phyloP scores from a whole-genome alignment of 2,113 vertebrate genomes.

The Hippopotamus amphibius region DNA sequence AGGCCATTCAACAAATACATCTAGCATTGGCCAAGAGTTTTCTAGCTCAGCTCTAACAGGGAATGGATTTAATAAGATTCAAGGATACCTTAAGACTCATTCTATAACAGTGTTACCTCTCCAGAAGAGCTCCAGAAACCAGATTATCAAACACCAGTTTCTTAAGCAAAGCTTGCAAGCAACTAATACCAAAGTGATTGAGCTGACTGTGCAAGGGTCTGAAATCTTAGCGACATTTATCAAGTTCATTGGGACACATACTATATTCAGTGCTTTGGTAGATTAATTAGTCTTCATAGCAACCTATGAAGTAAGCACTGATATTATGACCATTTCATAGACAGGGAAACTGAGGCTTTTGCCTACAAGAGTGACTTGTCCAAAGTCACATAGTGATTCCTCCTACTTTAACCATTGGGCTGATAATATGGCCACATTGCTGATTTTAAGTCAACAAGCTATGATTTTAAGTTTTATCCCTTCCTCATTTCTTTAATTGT shows the following conservation, averaged over 20 bases:
- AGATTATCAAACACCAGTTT: constrained; percentile 8
- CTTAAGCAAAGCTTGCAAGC: constrained; percentile 33
- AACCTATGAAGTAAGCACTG: not conserved
- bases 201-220: not conserved
- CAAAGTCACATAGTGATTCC: not conserved
- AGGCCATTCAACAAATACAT: constrained; percentile 42
- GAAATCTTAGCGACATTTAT: not conserved
- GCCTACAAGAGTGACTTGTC: not conserved
- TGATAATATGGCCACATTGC: not conserved
- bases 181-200: not conserved
- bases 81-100: constrained; percentile 5
- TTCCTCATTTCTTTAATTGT: not conserved
- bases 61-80: constrained; percentile 67
- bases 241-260: not conserved
- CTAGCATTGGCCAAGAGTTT: constrained; percentile 21
- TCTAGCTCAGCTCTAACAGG: constrained; percentile 45
- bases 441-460: not conserved
- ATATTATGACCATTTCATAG: constrained; percentile 9
- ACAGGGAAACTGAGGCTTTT: not conserved
- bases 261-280: not conserved
- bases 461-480: not conserved
- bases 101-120: not conserved
- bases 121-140: not conserved
- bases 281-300: not conserved
- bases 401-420: not conserved